Percentiles rank a stretch among this genome's conserved stretches.
phyloP scores from a whole-genome alignment of 2,797 vertebrate species.

The Eulemur albifrons region DNA sequence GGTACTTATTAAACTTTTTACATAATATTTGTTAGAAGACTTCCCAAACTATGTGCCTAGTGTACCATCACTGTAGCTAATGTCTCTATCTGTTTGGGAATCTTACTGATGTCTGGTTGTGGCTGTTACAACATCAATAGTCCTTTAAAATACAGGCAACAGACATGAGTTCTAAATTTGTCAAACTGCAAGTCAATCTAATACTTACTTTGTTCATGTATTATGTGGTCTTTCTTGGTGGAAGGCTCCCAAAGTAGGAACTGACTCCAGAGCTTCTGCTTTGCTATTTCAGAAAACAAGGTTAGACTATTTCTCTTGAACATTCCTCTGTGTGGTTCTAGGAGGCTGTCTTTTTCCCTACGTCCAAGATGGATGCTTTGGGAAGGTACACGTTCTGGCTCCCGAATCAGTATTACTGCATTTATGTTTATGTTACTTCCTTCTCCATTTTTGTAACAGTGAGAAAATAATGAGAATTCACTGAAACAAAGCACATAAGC shows the following conservation, averaged over 20 bases:
- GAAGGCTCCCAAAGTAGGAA: neutral
- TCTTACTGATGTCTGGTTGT: neutral
- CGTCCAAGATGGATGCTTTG: neutral
- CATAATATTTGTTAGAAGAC: neutral
- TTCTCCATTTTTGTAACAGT: neutral
- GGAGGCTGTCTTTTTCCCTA: neutral
- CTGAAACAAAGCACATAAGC: neutral
- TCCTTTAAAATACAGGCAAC: neutral
- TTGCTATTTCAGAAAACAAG: neutral
- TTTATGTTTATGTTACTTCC: neutral
- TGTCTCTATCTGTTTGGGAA: neutral
- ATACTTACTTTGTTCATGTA: neutral
- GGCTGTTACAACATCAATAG: neutral
- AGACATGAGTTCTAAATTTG: neutral
- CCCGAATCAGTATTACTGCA: neutral
- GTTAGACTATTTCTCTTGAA: neutral
- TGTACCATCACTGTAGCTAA: neutral
- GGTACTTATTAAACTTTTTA: neutral
- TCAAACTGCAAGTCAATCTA: neutral
- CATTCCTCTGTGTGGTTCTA: neutral
- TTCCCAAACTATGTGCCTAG: neutral
- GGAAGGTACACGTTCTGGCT: neutral
- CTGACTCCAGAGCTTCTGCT: neutral
- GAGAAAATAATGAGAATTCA: neutral
- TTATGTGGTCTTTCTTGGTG: neutral